Evolutionary conservation across 92 coral and sea anemone species (phyloP).

Genomic region (Parazoanthus atlanticus): DNA sequence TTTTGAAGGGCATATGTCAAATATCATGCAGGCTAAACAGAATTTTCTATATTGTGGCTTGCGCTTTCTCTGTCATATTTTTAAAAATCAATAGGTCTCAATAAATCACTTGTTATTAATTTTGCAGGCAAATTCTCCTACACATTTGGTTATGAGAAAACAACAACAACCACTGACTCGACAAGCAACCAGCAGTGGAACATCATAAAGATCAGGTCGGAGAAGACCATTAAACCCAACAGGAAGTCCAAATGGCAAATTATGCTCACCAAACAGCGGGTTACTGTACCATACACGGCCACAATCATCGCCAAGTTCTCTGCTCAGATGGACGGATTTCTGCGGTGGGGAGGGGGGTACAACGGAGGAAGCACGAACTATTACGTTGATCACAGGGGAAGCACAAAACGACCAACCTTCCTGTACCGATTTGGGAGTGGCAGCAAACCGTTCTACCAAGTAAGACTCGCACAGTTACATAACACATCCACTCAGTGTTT

Average conservation of each 20-base stretch:
- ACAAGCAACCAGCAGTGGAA: constrained; percentile 52
- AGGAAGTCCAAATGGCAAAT: constrained; percentile 18
- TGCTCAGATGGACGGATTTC: constrained; percentile 50
- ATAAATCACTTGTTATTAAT: too few species aligned
- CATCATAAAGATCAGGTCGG: constrained; percentile 40
- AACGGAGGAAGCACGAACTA: constrained; percentile 43
- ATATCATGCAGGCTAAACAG: too few species aligned
- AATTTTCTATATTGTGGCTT: too few species aligned
- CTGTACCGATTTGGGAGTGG: constrained; percentile 37
- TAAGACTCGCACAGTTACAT: neutral
- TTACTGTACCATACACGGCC: constrained; percentile 53
- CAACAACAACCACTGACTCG: constrained; percentile 45
- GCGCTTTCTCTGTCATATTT: too few species aligned
- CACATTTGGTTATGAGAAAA: constrained; percentile 37
- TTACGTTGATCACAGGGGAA: constrained; percentile 48
- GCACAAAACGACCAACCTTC: constrained; percentile 7
- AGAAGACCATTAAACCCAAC: constrained; percentile 26
- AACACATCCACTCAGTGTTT: neutral
- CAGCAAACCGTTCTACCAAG: constrained; percentile 53
- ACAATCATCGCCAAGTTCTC: constrained; percentile 46
- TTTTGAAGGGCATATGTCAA: too few species aligned
- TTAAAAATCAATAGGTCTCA: neutral
- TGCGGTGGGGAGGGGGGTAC: constrained; percentile 57
- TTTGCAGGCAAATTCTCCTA: constrained; percentile 12
- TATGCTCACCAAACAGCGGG: constrained; percentile 39